Percentiles rank a stretch among this genome's conserved stretches.
These are phyloP conservation scores for Enteromius mattozi DNA, from an alignment of 2,797 vertebrate species.

Conservation along the genomic window DNA sequence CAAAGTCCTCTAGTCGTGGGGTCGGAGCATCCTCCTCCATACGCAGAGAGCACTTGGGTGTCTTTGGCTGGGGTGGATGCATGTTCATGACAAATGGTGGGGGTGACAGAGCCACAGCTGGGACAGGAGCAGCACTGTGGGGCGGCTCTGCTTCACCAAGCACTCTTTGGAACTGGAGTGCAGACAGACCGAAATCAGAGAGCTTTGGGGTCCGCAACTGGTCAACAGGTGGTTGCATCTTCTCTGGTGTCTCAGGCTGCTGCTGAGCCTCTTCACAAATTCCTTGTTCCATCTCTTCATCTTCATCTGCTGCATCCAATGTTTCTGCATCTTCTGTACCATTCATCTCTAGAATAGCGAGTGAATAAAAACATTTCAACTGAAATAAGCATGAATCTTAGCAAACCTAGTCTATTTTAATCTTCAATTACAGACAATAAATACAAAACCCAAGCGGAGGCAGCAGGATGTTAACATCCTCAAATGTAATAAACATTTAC, in stretches of 20 bases:
- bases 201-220: conserved; percentile 80
- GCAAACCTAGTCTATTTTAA: not conserved
- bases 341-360: conserved; percentile 32
- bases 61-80: conserved; percentile 67
- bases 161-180: conserved; percentile 76
- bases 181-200: conserved; percentile 90
- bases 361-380: conserved; percentile 3
- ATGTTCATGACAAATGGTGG: conserved; percentile 53
- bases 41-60: conserved; percentile 77
- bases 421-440: not conserved
- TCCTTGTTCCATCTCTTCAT: conserved; percentile 47
- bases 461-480: not conserved
- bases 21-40: conserved; percentile 83
- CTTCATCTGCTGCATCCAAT: conserved; percentile 26
- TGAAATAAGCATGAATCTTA: not conserved
- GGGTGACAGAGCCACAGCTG: conserved; percentile 60
- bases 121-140: conserved; percentile 59
- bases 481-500: conserved; percentile 66
- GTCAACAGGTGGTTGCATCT: conserved; percentile 57
- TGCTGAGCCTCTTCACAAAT: conserved; percentile 46
- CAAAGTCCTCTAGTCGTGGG: conserved; percentile 85
- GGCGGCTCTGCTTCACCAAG: conserved; percentile 60
- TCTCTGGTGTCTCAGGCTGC: conserved; percentile 15
- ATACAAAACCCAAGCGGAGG: not conserved
- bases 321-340: conserved; percentile 49